phyloP scores from a whole-genome alignment of 1,140 invertebrate genomes.

The Pemphigus obesinymphae region DNA sequence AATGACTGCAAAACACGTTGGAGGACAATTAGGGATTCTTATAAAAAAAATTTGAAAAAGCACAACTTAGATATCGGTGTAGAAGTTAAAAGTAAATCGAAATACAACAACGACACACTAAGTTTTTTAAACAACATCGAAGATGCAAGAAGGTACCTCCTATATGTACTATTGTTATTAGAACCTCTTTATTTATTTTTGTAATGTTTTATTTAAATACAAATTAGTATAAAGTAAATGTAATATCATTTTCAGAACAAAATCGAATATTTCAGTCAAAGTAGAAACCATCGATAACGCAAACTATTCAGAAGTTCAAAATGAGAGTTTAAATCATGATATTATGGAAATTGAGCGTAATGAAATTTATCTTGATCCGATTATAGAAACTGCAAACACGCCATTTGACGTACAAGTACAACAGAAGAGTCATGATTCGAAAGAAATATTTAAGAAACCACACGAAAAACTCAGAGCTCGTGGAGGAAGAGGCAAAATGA shows the following conservation, averaged over 20 bases:
- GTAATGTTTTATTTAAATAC: background rate
- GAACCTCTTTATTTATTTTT: background rate
- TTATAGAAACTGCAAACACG: background rate
- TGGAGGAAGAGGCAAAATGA: background rate
- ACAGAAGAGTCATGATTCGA: background rate
- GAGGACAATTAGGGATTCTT: background rate
- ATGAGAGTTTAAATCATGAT: conserved; percentile 7
- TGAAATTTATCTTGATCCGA: background rate
- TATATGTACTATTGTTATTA: background rate
- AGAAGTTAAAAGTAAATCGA: background rate
- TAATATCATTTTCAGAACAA: conserved; percentile 1
- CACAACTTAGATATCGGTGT: background rate
- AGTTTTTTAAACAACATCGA: background rate
- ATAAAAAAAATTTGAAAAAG: background rate
- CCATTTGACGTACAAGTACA: background rate
- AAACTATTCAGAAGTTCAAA: background rate
- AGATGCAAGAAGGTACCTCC: background rate
- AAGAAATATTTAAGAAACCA: background rate
- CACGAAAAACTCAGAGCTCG: background rate
- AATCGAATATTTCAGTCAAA: background rate
- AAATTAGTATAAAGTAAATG: too few relatives aligned
- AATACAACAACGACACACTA: background rate
- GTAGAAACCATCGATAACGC: background rate
- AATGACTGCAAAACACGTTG: background rate
- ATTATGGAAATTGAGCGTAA: background rate